Evolutionary conservation across 2,113 vertebrate genomes (phyloP).

Genomic region (Cinclus mexicanus): DNA sequence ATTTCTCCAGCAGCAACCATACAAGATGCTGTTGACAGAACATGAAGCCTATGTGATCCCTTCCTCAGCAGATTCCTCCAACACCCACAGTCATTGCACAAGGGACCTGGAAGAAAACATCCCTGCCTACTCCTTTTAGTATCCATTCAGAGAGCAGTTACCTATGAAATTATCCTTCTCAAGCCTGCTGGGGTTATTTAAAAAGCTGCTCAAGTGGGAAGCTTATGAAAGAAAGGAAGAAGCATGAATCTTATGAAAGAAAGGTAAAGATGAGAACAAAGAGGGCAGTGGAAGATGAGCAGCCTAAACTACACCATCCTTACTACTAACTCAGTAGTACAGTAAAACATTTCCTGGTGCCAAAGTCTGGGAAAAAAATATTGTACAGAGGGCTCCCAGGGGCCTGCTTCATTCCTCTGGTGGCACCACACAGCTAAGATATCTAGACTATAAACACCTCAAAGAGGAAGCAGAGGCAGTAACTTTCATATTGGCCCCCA

Average conservation of each 20-base stretch:
- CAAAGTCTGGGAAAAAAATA: background rate
- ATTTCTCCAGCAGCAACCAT: background rate
- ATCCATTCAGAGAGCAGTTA: background rate
- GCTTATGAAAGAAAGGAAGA: background rate
- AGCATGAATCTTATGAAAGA: background rate
- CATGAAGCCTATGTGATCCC: background rate
- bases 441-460: background rate
- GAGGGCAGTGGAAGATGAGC: background rate
- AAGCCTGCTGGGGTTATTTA: background rate
- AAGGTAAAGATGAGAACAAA: background rate
- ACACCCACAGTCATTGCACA: background rate
- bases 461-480: background rate
- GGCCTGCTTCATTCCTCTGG: background rate
- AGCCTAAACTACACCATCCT: background rate
- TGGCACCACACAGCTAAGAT: background rate
- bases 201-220: background rate
- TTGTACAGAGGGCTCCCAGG: background rate
- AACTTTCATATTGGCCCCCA: background rate
- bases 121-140: background rate
- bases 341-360: background rate
- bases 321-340: background rate
- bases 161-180: background rate
- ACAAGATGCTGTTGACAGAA: background rate
- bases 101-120: background rate
- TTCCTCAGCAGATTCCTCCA: background rate